Evolutionary conservation across 64 coral and sea anemone genomes (phyloP).

Genomic region (Montipora sp.): DNA sequence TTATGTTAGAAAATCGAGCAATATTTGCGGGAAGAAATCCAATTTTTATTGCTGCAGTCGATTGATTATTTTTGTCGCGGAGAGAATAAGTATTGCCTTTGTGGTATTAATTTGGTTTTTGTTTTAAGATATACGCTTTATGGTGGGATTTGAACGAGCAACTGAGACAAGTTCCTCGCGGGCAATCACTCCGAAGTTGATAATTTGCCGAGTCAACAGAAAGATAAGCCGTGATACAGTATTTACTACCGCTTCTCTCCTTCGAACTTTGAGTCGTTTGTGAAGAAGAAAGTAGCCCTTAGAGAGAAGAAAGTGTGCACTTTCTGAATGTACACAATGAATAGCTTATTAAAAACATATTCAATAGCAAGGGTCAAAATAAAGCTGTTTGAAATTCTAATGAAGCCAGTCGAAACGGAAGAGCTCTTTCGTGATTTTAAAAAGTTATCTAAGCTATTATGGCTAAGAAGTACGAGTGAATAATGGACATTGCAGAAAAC

Average conservation of each 20-base stretch:
- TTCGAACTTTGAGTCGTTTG: neutral
- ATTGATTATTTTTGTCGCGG: slow-evolving; percentile 94
- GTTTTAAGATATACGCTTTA: slow-evolving; percentile 82
- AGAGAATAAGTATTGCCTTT: slow-evolving; percentile 88
- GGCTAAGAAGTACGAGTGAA: slow-evolving; percentile 50
- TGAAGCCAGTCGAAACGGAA: slow-evolving; percentile 63
- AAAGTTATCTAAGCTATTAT: slow-evolving; percentile 60
- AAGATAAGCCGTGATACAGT: neutral
- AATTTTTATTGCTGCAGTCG: slow-evolving; percentile 64
- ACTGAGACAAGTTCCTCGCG: slow-evolving; percentile 57
- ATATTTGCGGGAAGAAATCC: slow-evolving; percentile 19
- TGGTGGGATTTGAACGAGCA: slow-evolving; percentile 72
- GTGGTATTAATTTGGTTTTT: slow-evolving; percentile 98
- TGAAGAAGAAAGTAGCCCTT: neutral
- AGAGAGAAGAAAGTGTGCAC: slow-evolving; percentile 38
- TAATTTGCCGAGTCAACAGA: slow-evolving; percentile 1
- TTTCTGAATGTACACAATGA: slow-evolving; percentile 99
- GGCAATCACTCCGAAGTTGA: slow-evolving; percentile 35
- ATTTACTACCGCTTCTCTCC: neutral
- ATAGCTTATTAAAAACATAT: slow-evolving; percentile 98
- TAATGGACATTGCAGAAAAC: slow-evolving; percentile 26
- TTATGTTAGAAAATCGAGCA: slow-evolving; percentile 26
- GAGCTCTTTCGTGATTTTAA: slow-evolving; percentile 43
- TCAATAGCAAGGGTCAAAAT: slow-evolving; percentile 90
- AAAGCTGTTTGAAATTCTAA: slow-evolving; percentile 93